Conservation (phyloP, 2,888 invertebrate genomes). For the Cephus pygmeus region DNA sequence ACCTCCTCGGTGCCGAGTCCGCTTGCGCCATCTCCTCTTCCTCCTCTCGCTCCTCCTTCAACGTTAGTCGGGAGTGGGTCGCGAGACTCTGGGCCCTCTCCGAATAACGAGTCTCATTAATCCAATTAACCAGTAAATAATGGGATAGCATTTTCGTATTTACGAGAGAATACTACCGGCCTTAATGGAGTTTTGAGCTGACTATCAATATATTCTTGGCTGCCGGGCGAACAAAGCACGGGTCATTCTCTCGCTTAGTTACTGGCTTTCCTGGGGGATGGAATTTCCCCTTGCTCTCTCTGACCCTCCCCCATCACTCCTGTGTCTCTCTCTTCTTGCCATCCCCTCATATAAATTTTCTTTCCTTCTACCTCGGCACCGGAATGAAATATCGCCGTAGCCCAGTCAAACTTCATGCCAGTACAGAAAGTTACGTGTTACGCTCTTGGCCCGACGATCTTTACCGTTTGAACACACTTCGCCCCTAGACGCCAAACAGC, state of each 20-base stretch:
- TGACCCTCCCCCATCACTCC: constrained; percentile 3
- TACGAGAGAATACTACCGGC: constrained; percentile 62
- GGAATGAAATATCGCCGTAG: not conserved
- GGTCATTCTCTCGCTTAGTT: constrained; percentile 64
- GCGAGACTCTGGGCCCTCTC: constrained; percentile 52
- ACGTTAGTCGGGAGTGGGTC: constrained; percentile 30
- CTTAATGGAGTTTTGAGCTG: constrained; percentile 66
- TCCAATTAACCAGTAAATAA: constrained; percentile 67
- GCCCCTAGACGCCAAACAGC: not conserved
- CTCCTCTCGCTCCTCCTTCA: not conserved
- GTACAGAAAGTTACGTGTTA: not conserved
- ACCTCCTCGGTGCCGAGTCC: not conserved
- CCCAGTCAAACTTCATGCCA: not conserved
- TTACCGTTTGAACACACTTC: not conserved
- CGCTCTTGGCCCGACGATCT: not conserved
- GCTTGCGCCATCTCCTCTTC: not conserved
- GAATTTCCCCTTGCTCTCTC: constrained; percentile 9
- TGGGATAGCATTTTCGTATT: constrained; percentile 66
- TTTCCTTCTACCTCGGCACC: constrained; percentile 1
- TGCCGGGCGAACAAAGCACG: constrained; percentile 56
- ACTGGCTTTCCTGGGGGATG: constrained; percentile 28
- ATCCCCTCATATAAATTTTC: constrained; percentile 5
- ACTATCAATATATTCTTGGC: constrained; percentile 65
- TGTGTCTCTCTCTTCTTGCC: constrained; percentile 9
- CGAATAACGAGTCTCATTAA: constrained; percentile 66